Base-by-base conservation (phyloP, 2,888 invertebrate genomes). In the Leuctra nigra region DNA sequence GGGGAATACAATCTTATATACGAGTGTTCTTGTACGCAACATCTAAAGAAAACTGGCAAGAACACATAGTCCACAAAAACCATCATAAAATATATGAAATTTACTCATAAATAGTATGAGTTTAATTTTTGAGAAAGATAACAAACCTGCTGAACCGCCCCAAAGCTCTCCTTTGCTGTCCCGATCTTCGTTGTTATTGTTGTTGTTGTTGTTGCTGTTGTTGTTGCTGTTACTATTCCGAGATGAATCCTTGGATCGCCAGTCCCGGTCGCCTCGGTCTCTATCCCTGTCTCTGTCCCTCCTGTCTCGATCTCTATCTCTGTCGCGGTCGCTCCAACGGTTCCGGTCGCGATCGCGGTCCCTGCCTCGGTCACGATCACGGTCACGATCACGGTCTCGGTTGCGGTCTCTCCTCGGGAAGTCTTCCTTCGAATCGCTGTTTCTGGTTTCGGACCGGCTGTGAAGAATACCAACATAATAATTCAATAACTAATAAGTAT, bases 271-370 rank as follows among this genome's bases (percentile, higher is more conserved):
- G 64, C 63, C 36, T 65, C 61, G 58, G 41, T 64, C 64, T 55
- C 64, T 60, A 55, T 62, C 61, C 59, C 64, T 57, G 55, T 64
- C 68, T 61, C 65, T 68, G 64, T 55, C 54, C 18, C 62, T 66
- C 60, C 63, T 63, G 35, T 65, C 66, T 14, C 68, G 66, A 62
- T 70, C 55, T 66, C 56, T 68, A 60, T 67, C 25, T 7, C 11
- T 29, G 18, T 48, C 48, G 9, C 50, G 50, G 50, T 50, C 50
- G 61, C 66, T 54, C 54, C 67, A 68, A 53, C 68, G 33, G 63
- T 69, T 65, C 62, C 57, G 33, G 22, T 62, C 59, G 11, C 58
- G 62, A 35, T 62, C 61, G 39, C 62, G 56, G 20, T 60, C 62
- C 1, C 56, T 59, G 25, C 62, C 61, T 4, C 61, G 57, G 11